phyloP scores from a whole-genome alignment of 2,113 vertebrate genomes.

The Perognathus longimembris region DNA sequence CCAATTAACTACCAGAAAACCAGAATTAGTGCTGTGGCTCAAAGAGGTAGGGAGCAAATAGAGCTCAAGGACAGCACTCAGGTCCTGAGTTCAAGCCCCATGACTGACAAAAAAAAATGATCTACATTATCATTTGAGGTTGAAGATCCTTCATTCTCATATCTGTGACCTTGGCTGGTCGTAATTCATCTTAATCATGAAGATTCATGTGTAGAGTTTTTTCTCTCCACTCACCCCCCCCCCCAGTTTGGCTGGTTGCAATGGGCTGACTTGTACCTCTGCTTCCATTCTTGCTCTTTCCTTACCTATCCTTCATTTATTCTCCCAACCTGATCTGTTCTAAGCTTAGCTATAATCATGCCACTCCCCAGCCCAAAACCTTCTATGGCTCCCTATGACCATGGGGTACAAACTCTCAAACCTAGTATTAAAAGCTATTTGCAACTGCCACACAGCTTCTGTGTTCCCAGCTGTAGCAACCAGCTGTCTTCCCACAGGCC shows the following conservation, averaged over 20 bases:
- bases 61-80: no score
- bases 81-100: no score
- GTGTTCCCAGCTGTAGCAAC: neutral
- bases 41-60: no score
- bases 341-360: neutral
- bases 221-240: neutral
- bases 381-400: neutral
- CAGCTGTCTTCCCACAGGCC: neutral
- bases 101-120: no score
- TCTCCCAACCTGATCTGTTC: neutral
- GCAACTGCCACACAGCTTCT: neutral
- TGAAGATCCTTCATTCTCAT: neutral
- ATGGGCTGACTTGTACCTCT: neutral
- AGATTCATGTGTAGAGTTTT: neutral
- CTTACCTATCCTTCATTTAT: neutral
- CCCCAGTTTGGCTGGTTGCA: neutral
- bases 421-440: neutral
- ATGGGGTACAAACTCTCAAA: neutral
- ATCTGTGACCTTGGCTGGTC: no score
- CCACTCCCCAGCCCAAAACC: neutral
- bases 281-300: neutral
- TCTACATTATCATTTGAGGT: neutral
- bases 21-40: no score
- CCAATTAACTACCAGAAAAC: no score
- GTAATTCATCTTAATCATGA: no score